phyloP scores from a whole-genome alignment of 2,113 vertebrate species.

The Atrichornis clamosus region DNA sequence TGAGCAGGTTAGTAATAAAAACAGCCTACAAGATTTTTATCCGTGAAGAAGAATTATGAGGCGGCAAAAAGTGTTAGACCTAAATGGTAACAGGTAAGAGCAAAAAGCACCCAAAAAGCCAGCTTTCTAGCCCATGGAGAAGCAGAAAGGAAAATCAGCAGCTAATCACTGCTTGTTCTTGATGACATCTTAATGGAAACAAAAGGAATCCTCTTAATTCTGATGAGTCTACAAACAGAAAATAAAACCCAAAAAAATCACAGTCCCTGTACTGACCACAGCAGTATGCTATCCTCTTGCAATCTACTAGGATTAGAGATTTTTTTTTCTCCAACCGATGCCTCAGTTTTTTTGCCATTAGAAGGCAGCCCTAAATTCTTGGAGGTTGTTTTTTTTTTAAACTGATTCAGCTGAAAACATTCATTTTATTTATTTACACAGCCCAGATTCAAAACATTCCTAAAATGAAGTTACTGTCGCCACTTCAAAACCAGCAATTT shows the following conservation, averaged over 20 bases:
- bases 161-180: background rate
- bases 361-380: background rate
- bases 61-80: conserved; percentile 5
- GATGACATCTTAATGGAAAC: background rate
- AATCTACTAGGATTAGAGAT: background rate
- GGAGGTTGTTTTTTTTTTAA: background rate
- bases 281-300: background rate
- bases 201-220: background rate
- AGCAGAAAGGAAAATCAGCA: background rate
- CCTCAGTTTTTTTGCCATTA: background rate
- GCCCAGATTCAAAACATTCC: background rate
- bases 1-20: conserved; percentile 41
- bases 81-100: background rate
- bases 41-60: conserved; percentile 23
- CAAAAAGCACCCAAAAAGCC: conserved; percentile 11
- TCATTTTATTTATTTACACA: conserved; percentile 27
- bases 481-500: conserved; percentile 2
- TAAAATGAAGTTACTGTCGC: background rate
- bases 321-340: background rate
- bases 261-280: background rate
- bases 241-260: background rate
- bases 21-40: conserved; percentile 26
- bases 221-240: background rate
- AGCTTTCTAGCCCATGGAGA: background rate
- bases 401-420: background rate